Evolutionary conservation across 2,888 invertebrate genomes (phyloP).

Genomic region (Hemaris fuciformis): DNA sequence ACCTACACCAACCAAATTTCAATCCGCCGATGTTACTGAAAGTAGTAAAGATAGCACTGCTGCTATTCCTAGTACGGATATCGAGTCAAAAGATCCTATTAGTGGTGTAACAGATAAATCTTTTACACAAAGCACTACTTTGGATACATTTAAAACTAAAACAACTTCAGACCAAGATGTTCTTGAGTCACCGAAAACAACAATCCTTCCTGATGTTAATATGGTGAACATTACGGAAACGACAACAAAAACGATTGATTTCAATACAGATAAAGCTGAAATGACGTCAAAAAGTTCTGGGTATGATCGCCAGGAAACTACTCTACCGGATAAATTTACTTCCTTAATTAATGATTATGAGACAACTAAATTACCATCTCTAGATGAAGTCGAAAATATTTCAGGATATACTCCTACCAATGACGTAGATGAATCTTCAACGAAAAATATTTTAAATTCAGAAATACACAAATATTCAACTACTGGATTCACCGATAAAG

Average conservation of each 20-base stretch:
- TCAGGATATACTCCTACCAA: not conserved
- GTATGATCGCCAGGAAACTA: not conserved
- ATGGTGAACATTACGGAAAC: not conserved
- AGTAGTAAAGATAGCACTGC: not conserved
- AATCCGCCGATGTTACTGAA: not conserved
- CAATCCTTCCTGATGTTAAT: not conserved
- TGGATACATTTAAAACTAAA: not conserved
- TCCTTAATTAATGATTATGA: not conserved
- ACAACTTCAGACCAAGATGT: not conserved
- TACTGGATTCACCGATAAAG: not conserved
- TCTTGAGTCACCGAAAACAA: not conserved
- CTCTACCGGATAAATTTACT: not conserved
- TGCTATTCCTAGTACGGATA: not conserved
- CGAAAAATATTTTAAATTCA: not conserved
- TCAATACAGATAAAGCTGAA: not conserved
- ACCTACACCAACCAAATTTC: not conserved
- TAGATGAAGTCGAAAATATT: not conserved
- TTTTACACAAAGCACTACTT: not conserved
- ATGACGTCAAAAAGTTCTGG: not conserved
- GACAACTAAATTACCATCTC: not conserved
- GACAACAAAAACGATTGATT: not conserved
- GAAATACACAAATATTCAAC: not conserved
- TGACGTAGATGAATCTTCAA: not conserved
- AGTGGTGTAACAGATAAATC: not conserved
- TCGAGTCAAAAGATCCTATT: not conserved